Base-by-base conservation (phyloP, 2,113 vertebrate genomes). In the chimpanzee (Pan troglodytes) region DNA sequence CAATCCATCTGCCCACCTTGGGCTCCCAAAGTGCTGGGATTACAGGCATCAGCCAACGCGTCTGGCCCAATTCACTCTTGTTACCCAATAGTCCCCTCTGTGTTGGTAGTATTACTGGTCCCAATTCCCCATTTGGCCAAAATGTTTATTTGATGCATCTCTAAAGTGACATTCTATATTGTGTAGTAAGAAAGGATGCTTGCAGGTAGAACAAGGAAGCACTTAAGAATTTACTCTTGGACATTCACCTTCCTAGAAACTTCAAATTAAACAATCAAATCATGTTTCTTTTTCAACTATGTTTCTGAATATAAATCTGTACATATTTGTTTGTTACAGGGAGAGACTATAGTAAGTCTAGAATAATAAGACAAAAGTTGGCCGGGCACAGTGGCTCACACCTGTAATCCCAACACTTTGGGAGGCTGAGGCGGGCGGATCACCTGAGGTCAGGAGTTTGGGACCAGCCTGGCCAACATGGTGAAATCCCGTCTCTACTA, bases 281-380 rank as follows among this genome's bases (percentile, higher is more conserved):
- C 14, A 35, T 2, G 27, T 67, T 82, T 95, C 40, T 92, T 95
- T 95, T 89, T 84, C 45, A 88, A 70, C 14, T 64, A 75, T 83
- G 11, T 92, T 89, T 96, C 64, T 50, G 76, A 96, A 76, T 94
- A 27, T 96, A 91, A 90, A 98, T 80, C 17, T 88, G 89, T 84
- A 92, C 13, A 86, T 38, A 93, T 55, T 83, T 89, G 75, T 81
- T 84, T 80, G 11, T 48, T 87, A 17, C 30, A 67, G 22, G 80
- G 20, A 64, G 70, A 78, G 43, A 78, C 27, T 43, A 43, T 35
- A 95, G 50, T 97, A 88, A 93, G 55, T 88, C 13, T 82, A 75
- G 32, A 93, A 93, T 89, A 76, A 57, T 43, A 68, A 96, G 61
- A 78, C 32, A 95, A 84, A 93, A 91, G 27, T 35, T 64, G 27